A percentile compares a stretch with the other conserved stretches of the same genome.
phyloP scores from a whole-genome alignment of 2,797 vertebrate genomes.

The Echeneis naucrates region DNA sequence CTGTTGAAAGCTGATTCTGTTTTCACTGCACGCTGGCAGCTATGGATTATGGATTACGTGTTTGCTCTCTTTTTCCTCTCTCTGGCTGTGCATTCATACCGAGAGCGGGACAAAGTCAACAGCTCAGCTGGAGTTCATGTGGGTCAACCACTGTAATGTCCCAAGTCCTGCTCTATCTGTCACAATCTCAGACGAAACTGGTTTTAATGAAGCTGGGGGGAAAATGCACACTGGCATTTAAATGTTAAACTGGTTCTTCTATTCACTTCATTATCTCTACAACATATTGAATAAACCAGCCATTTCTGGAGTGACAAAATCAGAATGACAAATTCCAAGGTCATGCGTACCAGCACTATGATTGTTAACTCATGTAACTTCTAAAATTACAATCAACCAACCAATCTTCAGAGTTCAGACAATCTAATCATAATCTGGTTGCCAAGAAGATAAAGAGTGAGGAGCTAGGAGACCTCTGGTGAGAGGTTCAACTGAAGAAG shows the following conservation, averaged over 20 bases:
- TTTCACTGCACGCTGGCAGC: slow-evolving; percentile 43
- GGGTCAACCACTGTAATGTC: slow-evolving; percentile 10
- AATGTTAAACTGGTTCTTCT: background rate
- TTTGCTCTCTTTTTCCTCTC: slow-evolving; percentile 34
- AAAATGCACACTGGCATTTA: background rate
- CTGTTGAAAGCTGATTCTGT: slow-evolving; percentile 46
- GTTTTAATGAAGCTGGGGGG: background rate
- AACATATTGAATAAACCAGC: background rate
- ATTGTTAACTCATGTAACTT: no score
- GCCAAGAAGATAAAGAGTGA: background rate
- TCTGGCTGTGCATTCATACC: slow-evolving; percentile 16
- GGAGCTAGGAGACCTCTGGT: background rate
- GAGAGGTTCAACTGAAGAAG: background rate
- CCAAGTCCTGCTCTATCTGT: background rate
- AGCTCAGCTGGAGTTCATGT: slow-evolving; percentile 30
- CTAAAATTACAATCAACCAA: no score
- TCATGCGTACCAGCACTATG: background rate
- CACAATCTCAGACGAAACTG: background rate
- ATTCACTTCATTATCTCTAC: background rate
- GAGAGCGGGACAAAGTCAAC: slow-evolving; percentile 46
- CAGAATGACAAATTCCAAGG: no score
- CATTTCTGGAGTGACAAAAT: background rate
- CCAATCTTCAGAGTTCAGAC: no score
- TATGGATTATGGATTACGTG: slow-evolving; percentile 71
- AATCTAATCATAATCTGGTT: background rate